These are phyloP conservation scores for Macrosteles quadrilineatus DNA, from an alignment of 1,140 invertebrate species.

Conservation along the genomic window DNA sequence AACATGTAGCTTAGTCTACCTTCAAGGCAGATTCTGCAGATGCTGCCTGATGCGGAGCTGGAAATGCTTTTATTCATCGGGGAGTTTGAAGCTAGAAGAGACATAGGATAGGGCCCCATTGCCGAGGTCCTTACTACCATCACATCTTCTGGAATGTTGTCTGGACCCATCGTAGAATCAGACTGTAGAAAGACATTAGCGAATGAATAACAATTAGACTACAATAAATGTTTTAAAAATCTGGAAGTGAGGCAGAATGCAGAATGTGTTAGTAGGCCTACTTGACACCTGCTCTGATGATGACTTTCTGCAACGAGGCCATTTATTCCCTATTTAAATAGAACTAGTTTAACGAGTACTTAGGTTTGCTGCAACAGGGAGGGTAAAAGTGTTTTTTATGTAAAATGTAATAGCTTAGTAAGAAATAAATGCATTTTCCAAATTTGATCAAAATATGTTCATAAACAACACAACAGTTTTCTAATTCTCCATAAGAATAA, in stretches of 20 bases:
- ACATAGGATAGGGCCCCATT: conserved; percentile 16
- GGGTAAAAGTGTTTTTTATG: too few relatives aligned
- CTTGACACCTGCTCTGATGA: not conserved
- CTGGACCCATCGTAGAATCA: not conserved
- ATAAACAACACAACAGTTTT: not conserved
- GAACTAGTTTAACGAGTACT: too few relatives aligned
- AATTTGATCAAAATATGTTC: not conserved
- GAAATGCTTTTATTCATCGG: conserved; percentile 22
- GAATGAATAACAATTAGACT: not conserved
- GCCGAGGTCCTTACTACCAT: conserved; percentile 11
- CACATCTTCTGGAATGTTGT: conserved; percentile 3
- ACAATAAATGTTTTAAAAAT: not conserved
- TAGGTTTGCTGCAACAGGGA: too few relatives aligned
- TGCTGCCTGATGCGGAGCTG: conserved; percentile 1
- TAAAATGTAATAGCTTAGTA: too few relatives aligned
- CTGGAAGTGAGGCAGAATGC: too few relatives aligned
- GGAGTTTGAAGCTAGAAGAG: not conserved
- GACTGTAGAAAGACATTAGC: not conserved
- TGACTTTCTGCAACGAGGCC: not conserved
- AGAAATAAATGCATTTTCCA: too few relatives aligned
- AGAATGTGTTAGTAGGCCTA: too few relatives aligned
- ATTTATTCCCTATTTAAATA: too few relatives aligned
- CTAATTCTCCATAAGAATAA: not conserved
- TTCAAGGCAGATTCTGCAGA: conserved; percentile 15
- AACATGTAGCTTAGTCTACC: too few relatives aligned